Base-by-base conservation (phyloP, 1,140 invertebrate species). In the Ylistrum balloti region DNA sequence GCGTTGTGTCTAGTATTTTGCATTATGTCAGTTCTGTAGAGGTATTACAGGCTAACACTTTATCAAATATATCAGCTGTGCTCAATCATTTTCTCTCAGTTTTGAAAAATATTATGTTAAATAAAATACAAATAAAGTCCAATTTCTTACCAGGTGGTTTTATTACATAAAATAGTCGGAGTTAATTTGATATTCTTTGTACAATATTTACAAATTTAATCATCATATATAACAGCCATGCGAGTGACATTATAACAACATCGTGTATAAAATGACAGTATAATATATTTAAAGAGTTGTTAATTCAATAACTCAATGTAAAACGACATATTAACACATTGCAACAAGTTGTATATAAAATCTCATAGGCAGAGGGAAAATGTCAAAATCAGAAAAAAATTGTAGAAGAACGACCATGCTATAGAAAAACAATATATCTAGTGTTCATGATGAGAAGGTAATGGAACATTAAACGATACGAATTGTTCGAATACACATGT, bases 261-360 rank as follows among this genome's bases (percentile, higher is more conserved):
- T 28, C 56, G 28, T 74, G 17, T 74, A 74, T 9, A 74, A 74
- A 45, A n/a, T 74, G 56, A 74, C 22, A 48, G 22, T 28, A 74
- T n/a, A 20, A 48, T 45, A 11, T 74, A 28, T 74, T 74, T 28
- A 28, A 74, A 74, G n/a, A 74, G 56, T 28, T 28, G 28, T 74
- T 74, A 74, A 74, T 38, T 38, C n/a, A n/a, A 74, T 74, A 74
- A 74, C 56, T n/a, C 56, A 74, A 28, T 74, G 28, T 74, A 74
- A 74, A 74, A 74, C 35, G 56, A 74, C 56, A 74, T 74, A 74
- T 28, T 74, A n/a, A 74, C 22, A 74, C 56, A 74, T 74, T 28
- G 56, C 56, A 74, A 74, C 56, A 74, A 74, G 56, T 45, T 13
- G 41, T 74, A n/a, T 74, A 74, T 74, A 74, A 74, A 74, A 74